A percentile compares a stretch with the other conserved stretches of the same genome.
These are phyloP conservation scores for Mandrillus leucophaeus DNA, from an alignment of 2,113 vertebrate species.

Conservation along the genomic window DNA sequence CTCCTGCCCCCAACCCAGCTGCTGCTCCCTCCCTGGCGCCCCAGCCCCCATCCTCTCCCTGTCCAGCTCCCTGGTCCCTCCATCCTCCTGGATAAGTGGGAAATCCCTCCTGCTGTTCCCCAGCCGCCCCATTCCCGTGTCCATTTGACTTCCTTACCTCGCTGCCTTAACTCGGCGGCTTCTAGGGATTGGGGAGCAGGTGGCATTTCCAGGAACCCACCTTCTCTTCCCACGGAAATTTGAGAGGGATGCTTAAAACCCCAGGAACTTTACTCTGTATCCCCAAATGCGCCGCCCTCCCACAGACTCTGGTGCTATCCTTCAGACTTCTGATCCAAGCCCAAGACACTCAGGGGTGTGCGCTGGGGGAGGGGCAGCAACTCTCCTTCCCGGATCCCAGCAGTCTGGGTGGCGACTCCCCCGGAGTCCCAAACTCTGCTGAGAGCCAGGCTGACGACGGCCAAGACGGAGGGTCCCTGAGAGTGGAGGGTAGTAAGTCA, in stretches of 20 bases:
- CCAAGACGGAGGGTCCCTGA: not conserved
- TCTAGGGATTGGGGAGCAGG: not conserved
- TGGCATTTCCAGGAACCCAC: not conserved
- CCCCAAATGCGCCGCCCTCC: not conserved
- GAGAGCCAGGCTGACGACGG: not conserved
- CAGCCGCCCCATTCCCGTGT: not conserved
- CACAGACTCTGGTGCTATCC: not conserved
- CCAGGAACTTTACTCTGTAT: not conserved
- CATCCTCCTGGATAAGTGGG: not conserved
- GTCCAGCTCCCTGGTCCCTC: not conserved
- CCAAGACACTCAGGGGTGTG: not conserved
- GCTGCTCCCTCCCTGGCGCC: not conserved
- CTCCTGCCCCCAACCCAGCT: not conserved
- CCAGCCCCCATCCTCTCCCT: not conserved
- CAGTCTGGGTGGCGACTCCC: not conserved
- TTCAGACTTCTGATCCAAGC: not conserved
- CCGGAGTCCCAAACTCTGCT: not conserved
- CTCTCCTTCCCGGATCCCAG: not conserved
- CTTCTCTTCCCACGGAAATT: not conserved
- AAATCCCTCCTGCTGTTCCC: not conserved
- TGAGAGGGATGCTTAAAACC: not conserved
- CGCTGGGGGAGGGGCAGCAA: not conserved
- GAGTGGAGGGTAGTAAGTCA: not conserved
- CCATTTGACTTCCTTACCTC: not conserved
- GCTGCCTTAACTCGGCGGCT: not conserved